A percentile compares a stretch with the other conserved stretches of the same genome.
Evolutionary conservation across 2,797 vertebrate species (phyloP).

Genomic region (Lepidocolaptes lacrymiger): DNA sequence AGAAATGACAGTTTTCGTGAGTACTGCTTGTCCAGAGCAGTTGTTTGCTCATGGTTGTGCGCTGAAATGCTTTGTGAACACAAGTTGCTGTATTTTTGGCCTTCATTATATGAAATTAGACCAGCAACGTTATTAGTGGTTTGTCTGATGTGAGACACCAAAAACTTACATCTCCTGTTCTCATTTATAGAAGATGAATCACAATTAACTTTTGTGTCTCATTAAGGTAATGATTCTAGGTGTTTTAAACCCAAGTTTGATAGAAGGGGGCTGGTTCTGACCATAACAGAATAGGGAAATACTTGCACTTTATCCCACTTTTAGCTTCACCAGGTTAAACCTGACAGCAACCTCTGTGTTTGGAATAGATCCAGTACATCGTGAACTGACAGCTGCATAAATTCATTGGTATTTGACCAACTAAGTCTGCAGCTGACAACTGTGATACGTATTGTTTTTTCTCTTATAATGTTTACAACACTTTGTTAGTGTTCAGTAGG

Average conservation of each 20-base stretch:
- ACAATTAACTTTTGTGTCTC: not conserved
- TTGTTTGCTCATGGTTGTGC: not conserved
- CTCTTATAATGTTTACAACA: not conserved
- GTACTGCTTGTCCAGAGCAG: not conserved
- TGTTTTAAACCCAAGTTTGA: not conserved
- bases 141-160: not conserved
- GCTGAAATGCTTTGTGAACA: not conserved
- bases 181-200: not conserved
- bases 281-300: not conserved
- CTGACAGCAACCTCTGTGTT: not conserved
- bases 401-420: constrained; percentile 36
- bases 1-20: not conserved
- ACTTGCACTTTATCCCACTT: not conserved
- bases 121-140: not conserved
- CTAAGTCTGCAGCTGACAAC: constrained; percentile 4
- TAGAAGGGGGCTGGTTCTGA: not conserved
- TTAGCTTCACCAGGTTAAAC: not conserved
- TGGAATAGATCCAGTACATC: not conserved
- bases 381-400: constrained; percentile 8
- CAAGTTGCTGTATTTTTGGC: not conserved
- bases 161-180: not conserved
- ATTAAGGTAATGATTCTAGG: not conserved
- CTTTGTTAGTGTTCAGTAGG: not conserved
- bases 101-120: not conserved
- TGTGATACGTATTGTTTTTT: not conserved